Conservation (phyloP, 2,797 vertebrate genomes). For the Melanogrammus aeglefinus region DNA sequence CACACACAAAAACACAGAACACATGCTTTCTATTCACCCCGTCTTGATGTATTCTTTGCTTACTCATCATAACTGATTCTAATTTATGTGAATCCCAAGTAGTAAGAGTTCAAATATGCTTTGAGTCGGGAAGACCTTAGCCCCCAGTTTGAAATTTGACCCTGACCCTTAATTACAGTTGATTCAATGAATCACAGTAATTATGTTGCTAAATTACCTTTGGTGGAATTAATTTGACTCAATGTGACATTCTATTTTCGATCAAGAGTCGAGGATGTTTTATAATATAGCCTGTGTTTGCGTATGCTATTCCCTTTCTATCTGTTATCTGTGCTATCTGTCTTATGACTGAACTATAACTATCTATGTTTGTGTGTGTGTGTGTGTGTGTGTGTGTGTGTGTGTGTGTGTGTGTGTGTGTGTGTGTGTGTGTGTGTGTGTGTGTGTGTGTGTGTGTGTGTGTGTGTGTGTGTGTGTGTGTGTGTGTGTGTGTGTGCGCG, state of each 20-base stretch:
- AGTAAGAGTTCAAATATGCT: not conserved
- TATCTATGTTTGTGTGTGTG: no score
- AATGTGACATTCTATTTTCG: not conserved
- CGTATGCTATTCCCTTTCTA: no score
- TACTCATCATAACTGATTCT: not conserved
- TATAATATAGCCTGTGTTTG: not conserved
- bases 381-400: no score
- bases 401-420: no score
- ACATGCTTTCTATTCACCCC: not conserved
- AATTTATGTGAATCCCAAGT: not conserved
- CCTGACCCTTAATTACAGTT: not conserved
- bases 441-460: not conserved
- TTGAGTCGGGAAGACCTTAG: not conserved
- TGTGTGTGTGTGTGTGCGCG: not conserved
- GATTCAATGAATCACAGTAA: not conserved
- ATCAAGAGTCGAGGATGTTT: no score
- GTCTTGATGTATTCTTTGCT: not conserved
- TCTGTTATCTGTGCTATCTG: not conserved
- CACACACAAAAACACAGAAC: not conserved
- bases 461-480: conserved; percentile 12
- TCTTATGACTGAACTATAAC: not conserved
- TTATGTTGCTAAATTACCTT: not conserved
- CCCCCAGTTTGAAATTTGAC: not conserved
- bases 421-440: no score
- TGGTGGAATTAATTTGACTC: not conserved